A percentile compares a stretch with the other conserved stretches of the same genome.
phyloP scores from a whole-genome alignment of 2,797 vertebrate genomes.

The Leuciscus waleckii region DNA sequence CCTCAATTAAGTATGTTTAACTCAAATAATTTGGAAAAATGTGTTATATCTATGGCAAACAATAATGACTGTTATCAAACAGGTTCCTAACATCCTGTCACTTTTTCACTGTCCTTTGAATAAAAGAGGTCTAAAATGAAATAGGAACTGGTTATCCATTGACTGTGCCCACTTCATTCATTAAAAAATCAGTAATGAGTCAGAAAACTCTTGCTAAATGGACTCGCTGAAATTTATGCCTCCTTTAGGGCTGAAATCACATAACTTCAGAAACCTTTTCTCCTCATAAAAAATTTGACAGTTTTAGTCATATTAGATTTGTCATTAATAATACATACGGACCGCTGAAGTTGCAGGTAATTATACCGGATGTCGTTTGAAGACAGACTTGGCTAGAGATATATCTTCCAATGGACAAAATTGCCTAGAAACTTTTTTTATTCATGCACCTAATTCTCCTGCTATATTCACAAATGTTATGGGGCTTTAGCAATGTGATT shows the following conservation, averaged over 20 bases:
- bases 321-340: constrained; percentile 23
- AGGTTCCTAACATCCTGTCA: not conserved
- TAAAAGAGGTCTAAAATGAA: constrained; percentile 3
- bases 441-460: not conserved
- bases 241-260: not conserved
- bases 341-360: not conserved
- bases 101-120: not conserved
- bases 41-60: not conserved
- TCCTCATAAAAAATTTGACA: not conserved
- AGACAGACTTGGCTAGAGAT: constrained; percentile 3
- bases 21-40: not conserved
- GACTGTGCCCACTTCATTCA: not conserved
- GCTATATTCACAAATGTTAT: not conserved
- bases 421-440: not conserved
- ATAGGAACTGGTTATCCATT: not conserved
- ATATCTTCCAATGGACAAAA: not conserved
- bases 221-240: not conserved
- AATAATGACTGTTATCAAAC: not conserved
- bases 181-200: constrained; percentile 11
- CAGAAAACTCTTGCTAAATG: not conserved
- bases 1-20: no score
- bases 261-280: not conserved
- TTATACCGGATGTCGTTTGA: not conserved
- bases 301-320: constrained; percentile 13
- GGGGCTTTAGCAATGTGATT: not conserved